These are phyloP conservation scores for Polyploca ridens DNA, from an alignment of 2,888 invertebrate genomes.

Conservation along the genomic window DNA sequence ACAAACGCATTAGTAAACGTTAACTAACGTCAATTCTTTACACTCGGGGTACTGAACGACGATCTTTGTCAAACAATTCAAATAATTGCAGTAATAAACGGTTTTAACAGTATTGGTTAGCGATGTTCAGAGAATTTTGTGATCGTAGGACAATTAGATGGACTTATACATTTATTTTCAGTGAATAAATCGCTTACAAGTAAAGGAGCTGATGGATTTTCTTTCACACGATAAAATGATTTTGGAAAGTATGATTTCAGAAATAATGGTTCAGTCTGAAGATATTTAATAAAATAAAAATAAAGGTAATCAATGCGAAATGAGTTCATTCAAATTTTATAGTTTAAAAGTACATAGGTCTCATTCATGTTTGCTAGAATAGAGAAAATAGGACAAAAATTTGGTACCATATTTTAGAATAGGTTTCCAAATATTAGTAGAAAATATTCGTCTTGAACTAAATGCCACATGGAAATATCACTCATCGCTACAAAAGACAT, in stretches of 20 bases:
- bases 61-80: background rate
- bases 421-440: conserved; percentile 2
- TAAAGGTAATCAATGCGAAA: conserved; percentile 6
- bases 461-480: conserved; percentile 11
- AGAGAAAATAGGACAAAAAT: conserved; percentile 6
- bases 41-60: background rate
- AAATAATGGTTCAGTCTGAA: conserved; percentile 7
- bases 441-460: conserved; percentile 1
- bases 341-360: conserved; percentile 10
- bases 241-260: background rate
- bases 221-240: background rate
- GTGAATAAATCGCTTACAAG: background rate
- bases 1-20: too few species aligned
- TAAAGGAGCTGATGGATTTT: background rate
- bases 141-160: background rate
- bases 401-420: conserved; percentile 6
- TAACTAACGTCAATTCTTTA: too few species aligned
- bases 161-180: background rate
- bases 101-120: too few species aligned
- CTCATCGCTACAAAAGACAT: conserved; percentile 13
- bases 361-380: conserved; percentile 8
- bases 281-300: conserved; percentile 11
- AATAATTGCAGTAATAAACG: too few species aligned
- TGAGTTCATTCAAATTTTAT: conserved; percentile 1
- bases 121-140: background rate